These are phyloP conservation scores for Holacanthella duospinosa DNA, from an alignment of 2,888 invertebrate species.

Conservation along the genomic window DNA sequence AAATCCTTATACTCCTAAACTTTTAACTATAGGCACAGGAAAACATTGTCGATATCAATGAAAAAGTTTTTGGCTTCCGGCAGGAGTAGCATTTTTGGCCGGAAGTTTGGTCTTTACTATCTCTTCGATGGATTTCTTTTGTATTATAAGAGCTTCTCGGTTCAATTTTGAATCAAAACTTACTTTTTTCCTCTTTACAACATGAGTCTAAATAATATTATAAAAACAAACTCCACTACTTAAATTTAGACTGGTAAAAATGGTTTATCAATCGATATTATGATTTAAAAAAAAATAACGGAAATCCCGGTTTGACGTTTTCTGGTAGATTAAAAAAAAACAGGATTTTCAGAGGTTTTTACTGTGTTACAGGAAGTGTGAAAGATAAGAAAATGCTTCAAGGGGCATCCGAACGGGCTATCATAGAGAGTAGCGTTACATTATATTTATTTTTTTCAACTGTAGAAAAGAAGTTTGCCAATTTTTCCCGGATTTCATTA, in stretches of 20 bases:
- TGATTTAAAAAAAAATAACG: neutral
- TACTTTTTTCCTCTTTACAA: neutral
- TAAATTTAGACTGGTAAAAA: neutral
- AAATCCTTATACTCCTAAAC: no score
- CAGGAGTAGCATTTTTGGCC: neutral
- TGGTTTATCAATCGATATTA: neutral
- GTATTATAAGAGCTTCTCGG: no score
- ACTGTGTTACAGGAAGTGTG: no score
- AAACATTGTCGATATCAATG: neutral
- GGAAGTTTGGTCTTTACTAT: constrained; percentile 1
- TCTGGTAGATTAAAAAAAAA: neutral
- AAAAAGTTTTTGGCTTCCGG: neutral
- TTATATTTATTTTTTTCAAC: no score
- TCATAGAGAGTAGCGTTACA: no score
- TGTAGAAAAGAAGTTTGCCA: no score
- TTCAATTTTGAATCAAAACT: neutral
- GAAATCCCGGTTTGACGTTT: constrained; percentile 2
- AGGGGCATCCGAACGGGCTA: no score
- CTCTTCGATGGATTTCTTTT: no score
- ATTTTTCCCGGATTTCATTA: no score
- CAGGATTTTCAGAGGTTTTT: no score
- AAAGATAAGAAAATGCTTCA: no score
- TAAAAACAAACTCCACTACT: neutral
- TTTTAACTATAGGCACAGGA: no score
- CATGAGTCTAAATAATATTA: neutral